Evolutionary conservation across 30 jellyfish, hydroid and myxozoan genomes (phyloP).

Genomic region (Clytia hemisphaerica): DNA sequence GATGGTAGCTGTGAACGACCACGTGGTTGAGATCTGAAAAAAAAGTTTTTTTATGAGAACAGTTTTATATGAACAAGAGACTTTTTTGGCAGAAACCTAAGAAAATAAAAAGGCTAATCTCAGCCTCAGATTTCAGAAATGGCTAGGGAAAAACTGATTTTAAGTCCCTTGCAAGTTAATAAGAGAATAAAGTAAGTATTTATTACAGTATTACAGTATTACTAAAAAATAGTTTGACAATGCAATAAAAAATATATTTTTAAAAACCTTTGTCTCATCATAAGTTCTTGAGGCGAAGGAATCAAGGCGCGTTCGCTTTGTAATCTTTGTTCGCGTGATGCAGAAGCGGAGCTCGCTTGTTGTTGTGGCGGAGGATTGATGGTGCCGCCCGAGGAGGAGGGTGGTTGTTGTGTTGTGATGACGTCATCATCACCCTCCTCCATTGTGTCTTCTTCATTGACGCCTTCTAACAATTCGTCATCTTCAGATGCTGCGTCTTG

Average conservation of each 20-base stretch:
- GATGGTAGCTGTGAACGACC: conserved; percentile 83
- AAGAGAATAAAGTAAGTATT: too few species aligned
- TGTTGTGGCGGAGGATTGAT: background rate
- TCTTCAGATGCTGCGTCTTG: conserved; percentile 22
- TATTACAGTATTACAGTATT: too few species aligned
- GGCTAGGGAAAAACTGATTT: too few species aligned
- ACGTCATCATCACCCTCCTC: conserved; percentile 31
- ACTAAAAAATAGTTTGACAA: too few species aligned
- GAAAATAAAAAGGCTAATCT: background rate
- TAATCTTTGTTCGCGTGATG: background rate
- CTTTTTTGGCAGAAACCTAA: background rate
- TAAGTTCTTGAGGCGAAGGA: conserved; percentile 22
- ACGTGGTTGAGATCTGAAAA: conserved; percentile 14
- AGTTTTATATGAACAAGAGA: background rate
- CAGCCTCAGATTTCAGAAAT: too few species aligned
- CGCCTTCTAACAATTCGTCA: conserved; percentile 22
- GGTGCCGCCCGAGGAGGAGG: too few species aligned
- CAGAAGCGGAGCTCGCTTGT: background rate
- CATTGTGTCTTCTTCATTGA: too few species aligned
- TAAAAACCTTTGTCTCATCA: conserved; percentile 23
- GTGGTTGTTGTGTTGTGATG: conserved; percentile 15
- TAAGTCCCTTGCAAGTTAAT: too few species aligned
- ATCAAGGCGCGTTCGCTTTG: conserved; percentile 9
- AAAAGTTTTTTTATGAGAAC: background rate
- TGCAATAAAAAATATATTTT: background rate